phyloP scores from a whole-genome alignment of 2,888 invertebrate genomes.

The Agrochola litura region DNA sequence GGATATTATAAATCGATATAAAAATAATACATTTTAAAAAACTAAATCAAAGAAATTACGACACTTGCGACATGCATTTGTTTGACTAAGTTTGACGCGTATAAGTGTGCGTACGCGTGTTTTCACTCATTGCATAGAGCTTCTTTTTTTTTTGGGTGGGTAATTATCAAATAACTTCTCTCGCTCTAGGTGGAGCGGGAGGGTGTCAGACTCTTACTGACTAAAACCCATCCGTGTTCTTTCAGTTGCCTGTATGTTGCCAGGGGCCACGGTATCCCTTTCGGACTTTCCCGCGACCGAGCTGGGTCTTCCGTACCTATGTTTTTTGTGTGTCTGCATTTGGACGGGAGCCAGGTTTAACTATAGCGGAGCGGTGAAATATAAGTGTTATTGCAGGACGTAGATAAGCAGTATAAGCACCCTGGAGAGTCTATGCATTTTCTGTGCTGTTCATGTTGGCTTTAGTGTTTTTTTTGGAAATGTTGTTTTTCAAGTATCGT shows the following conservation, averaged over 20 bases:
- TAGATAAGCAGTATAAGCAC: slow-evolving; percentile 30
- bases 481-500: neutral
- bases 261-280: no score
- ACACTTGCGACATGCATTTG: neutral
- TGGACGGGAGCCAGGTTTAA: slow-evolving; percentile 53
- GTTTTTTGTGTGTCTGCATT: neutral
- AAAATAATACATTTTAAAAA: no score
- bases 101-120: neutral
- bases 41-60: no score
- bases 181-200: no score
- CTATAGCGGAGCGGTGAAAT: slow-evolving; percentile 36
- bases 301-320: neutral
- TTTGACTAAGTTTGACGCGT: neutral
- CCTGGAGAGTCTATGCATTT: slow-evolving; percentile 35
- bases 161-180: no score
- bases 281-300: no score
- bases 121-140: neutral
- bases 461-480: neutral
- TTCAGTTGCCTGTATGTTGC: no score
- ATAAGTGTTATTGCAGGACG: slow-evolving; percentile 47
- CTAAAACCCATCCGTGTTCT: no score
- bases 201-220: no score
- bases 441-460: neutral
- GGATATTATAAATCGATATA: no score
- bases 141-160: no score